Evolutionary conservation across 2,797 vertebrate species (phyloP).

Genomic region (Poeciliopsis gracilis): DNA sequence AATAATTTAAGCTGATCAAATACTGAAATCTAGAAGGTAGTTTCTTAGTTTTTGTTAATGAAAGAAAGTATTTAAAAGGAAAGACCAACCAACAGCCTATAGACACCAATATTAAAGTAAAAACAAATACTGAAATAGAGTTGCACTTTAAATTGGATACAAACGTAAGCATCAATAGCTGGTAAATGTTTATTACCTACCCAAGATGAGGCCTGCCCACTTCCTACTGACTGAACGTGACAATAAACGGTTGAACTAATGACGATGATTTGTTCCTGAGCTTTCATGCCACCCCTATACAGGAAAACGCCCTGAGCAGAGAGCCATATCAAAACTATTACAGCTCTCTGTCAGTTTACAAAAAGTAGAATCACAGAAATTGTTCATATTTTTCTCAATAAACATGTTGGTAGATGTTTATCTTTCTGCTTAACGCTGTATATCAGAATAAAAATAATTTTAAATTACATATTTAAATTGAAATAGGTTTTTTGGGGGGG

Average conservation of each 20-base stretch:
- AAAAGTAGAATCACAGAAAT: not conserved
- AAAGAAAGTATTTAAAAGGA: not conserved
- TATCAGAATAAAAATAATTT: not conserved
- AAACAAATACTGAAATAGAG: not conserved
- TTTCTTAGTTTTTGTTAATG: not conserved
- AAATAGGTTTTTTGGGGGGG: not conserved
- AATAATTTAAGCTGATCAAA: not conserved
- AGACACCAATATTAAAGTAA: not conserved
- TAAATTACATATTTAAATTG: not conserved
- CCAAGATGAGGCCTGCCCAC: not conserved
- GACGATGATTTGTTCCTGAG: not conserved
- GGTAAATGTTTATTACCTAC: not conserved
- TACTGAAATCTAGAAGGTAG: not conserved
- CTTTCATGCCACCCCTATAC: not conserved
- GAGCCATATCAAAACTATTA: not conserved
- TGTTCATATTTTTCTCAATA: not conserved
- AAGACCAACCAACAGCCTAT: not conserved
- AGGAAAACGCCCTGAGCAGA: not conserved
- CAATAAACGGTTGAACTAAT: not conserved
- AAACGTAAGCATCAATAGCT: not conserved
- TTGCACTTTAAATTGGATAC: not conserved
- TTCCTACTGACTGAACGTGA: not conserved
- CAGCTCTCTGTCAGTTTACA: not conserved
- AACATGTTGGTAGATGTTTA: not conserved
- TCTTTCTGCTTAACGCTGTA: not conserved